phyloP scores from a whole-genome alignment of 1,140 invertebrate species.

The Conus betulinus region DNA sequence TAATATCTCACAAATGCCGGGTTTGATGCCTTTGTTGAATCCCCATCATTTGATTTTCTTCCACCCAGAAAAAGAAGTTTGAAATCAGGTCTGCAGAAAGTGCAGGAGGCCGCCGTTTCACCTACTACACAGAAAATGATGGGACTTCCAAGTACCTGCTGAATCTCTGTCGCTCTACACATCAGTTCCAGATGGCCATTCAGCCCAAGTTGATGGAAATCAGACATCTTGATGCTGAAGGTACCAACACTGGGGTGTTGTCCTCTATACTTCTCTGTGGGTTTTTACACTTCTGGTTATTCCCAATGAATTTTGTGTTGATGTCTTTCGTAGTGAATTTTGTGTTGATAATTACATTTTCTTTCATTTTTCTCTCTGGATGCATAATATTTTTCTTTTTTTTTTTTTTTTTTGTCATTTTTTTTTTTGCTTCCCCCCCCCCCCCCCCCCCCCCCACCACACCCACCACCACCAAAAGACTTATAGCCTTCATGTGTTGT shows the following conservation, averaged over 20 bases:
- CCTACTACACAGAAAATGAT: constrained; percentile 92
- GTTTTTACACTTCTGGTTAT: too few relatives aligned
- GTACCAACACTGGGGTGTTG: constrained; percentile 60
- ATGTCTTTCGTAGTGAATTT: too few relatives aligned
- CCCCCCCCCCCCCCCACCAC: too few relatives aligned
- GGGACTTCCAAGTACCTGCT: constrained; percentile 94
- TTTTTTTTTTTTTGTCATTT: background rate
- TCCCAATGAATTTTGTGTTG: too few relatives aligned
- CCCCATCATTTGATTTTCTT: constrained; percentile 43
- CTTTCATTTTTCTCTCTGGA: too few relatives aligned
- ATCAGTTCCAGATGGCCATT: constrained; percentile 96
- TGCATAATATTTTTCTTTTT: background rate
- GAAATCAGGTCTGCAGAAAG: constrained; percentile 91
- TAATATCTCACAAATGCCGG: background rate
- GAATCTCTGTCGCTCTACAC: constrained; percentile 91
- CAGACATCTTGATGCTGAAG: constrained; percentile 86
- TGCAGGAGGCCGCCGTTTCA: constrained; percentile 83
- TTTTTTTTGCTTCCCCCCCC: too few relatives aligned
- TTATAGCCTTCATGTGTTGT: too few relatives aligned
- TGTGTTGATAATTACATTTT: too few relatives aligned
- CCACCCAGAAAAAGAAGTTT: constrained; percentile 91
- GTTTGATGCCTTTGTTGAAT: background rate
- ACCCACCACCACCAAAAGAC: too few relatives aligned
- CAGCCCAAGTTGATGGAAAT: constrained; percentile 88
- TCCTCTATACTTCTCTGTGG: too few relatives aligned